Percentiles rank a stretch among this genome's conserved stretches.
phyloP scores from a whole-genome alignment of 2,113 vertebrate species.

The Lichenostomus cassidix region DNA sequence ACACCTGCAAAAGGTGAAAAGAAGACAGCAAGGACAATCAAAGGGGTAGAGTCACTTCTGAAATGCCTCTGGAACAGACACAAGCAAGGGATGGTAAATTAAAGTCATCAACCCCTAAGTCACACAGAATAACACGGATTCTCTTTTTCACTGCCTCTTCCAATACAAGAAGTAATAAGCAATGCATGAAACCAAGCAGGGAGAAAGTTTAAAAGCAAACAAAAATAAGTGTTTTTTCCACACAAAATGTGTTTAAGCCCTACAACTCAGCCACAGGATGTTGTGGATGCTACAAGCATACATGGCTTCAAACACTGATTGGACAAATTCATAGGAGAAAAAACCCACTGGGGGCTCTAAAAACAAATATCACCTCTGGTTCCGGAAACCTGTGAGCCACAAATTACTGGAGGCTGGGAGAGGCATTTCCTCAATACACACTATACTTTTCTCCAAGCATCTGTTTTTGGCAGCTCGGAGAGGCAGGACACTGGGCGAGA shows the following conservation, averaged over 20 bases:
- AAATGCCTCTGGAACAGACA: not conserved
- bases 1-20: not conserved
- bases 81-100: not conserved
- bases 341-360: conserved; percentile 56
- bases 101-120: not conserved
- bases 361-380: conserved; percentile 60
- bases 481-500: not conserved
- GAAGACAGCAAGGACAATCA: not conserved
- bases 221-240: not conserved
- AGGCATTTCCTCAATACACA: conserved; percentile 57
- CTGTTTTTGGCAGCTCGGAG: conserved; percentile 37
- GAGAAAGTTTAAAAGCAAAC: conserved; percentile 37
- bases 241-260: not conserved
- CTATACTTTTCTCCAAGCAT: conserved; percentile 26
- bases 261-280: conserved; percentile 26
- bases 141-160: not conserved
- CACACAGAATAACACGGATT: not conserved
- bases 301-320: not conserved
- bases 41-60: not conserved
- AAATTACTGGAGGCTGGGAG: conserved; percentile 54
- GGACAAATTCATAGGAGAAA: conserved; percentile 11
- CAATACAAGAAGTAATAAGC: not conserved
- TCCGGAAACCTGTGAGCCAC: conserved; percentile 55
- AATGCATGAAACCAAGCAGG: not conserved
- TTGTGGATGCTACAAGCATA: conserved; percentile 25